Percentiles rank a stretch among this genome's conserved stretches.
These are phyloP conservation scores for Osmerus mordax DNA, from an alignment of 2,113 vertebrate genomes.

Conservation along the genomic window DNA sequence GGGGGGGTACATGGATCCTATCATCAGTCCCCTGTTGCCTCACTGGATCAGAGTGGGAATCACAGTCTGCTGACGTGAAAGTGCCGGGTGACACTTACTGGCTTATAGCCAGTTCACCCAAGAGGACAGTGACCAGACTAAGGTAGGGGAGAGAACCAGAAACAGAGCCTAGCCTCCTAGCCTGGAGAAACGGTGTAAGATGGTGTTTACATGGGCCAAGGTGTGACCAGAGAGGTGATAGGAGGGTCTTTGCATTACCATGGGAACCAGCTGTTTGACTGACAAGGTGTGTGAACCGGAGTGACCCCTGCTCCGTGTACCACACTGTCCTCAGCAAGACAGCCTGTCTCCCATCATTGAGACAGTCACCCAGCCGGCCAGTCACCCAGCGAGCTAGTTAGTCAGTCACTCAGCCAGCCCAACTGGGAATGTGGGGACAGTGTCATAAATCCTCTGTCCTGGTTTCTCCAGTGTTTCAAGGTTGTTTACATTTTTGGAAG, in stretches of 20 bases:
- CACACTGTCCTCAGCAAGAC: neutral
- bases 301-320: neutral
- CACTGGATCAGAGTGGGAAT: neutral
- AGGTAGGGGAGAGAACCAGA: neutral
- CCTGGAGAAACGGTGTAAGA: neutral
- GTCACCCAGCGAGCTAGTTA: neutral
- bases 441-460: slow-evolving; percentile 20
- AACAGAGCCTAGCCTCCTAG: neutral
- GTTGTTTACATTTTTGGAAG: slow-evolving; percentile 26
- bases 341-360: neutral
- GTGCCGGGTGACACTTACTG: neutral
- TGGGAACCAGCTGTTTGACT: neutral
- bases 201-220: neutral
- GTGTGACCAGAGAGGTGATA: neutral
- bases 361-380: neutral
- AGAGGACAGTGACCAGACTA: neutral
- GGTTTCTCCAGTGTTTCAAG: slow-evolving; percentile 3
- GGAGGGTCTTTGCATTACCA: neutral
- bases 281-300: neutral
- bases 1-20: neutral
- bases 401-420: neutral
- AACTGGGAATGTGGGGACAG: neutral
- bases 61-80: neutral
- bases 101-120: neutral
- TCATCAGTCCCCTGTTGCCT: neutral